Evolutionary conservation across 64 coral and sea anemone species (phyloP).

Genomic region (Trachythela sp.): DNA sequence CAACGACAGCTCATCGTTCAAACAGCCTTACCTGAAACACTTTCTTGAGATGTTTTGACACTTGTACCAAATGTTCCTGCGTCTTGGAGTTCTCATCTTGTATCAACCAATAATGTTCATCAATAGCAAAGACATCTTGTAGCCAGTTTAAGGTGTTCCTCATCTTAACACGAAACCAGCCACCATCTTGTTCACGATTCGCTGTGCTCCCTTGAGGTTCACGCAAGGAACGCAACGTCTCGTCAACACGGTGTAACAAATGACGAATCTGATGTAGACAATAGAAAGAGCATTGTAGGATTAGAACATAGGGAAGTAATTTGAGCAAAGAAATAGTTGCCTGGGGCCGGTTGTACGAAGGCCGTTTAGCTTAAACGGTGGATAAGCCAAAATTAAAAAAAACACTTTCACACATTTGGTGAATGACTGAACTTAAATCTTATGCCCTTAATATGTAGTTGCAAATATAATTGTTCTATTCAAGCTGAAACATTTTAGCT

Average conservation of each 20-base stretch:
- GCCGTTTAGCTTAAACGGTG: too few species aligned
- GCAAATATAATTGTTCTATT: too few species aligned
- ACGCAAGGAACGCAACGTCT: neutral
- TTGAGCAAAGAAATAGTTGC: too few species aligned
- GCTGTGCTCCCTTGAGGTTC: neutral
- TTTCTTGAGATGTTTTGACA: neutral
- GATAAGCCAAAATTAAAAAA: too few species aligned
- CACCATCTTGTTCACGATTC: neutral
- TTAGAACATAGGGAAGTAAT: neutral
- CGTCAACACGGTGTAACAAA: neutral
- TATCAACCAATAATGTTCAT: slow-evolving; percentile 1
- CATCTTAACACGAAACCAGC: neutral
- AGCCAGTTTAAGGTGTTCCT: neutral
- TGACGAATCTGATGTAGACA: neutral
- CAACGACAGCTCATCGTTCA: neutral
- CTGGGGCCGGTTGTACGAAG: too few species aligned
- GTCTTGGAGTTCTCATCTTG: neutral
- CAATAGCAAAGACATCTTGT: slow-evolving; percentile 1
- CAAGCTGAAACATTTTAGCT: too few species aligned
- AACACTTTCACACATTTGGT: too few species aligned
- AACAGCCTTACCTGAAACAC: neutral
- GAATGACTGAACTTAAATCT: too few species aligned
- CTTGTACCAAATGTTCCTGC: neutral
- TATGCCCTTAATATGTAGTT: too few species aligned
- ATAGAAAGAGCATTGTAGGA: neutral